Base-by-base conservation (phyloP, 1,140 invertebrate species). In the Schlechtendalia chinensis region DNA sequence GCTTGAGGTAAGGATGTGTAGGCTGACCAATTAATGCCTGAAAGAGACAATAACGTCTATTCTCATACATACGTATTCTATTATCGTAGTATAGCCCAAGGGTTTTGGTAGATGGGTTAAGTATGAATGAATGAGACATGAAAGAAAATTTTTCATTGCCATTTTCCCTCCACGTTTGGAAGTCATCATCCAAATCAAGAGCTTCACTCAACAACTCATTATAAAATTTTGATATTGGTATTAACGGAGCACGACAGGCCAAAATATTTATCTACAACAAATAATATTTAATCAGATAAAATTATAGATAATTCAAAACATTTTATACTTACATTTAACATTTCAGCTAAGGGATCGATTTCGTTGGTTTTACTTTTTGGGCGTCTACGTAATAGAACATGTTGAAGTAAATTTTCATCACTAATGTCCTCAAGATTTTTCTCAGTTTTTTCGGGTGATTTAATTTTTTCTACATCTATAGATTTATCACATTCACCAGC, bases 21-120 rank as follows among this genome's bases (percentile, higher is more conserved):
- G 93, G 92, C 81, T 92, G 90, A 2, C 93, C 92, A 53, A 91
- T 90, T 47, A 94, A 89, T 72, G 90, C 92, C 85, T 95, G 91
- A 84, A 95, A 87, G 85, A 96, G 87, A 85, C 92, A 93, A 86
- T 94, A 90, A 84, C 95, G 87, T 75, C 95, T 87, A 86, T 97
- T 95, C 82, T 93, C 95, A 85, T 95, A 95, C 96, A 98, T 98
- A 56, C 95, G 89, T 85, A 98, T 96, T 50, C 96, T 89, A 86
- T 96, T 97, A 86, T 98, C 96, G 85, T 95, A 97, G 87, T 96
- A 97, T 45, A 97, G 87, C 0, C 93, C 94, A 81, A 96, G 89
- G 14, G 93, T 93, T 87, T 97, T 97, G 0, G 94, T 96, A 1
- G 94, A 93, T 5, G 95, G 93, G n/a, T 94, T 97, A 53, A 97